Percentiles rank a stretch among this genome's conserved stretches.
Conservation (phyloP, 2,113 vertebrate species). For the Thryonomys swinderianus region DNA sequence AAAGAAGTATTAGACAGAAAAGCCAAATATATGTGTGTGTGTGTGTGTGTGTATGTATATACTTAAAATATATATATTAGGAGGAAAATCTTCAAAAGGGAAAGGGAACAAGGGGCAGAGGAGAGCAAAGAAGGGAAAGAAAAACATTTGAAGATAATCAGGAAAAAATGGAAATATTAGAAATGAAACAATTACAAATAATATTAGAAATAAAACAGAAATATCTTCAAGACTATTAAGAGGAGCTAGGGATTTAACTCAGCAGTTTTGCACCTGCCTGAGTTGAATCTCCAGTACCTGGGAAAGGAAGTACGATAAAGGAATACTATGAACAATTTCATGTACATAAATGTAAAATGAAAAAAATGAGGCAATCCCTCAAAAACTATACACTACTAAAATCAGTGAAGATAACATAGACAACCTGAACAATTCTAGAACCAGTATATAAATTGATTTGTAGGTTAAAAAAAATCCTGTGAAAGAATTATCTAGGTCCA, state of each 20-base stretch:
- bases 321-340: neutral
- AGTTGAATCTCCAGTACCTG: too few relatives aligned
- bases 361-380: slow-evolving; percentile 18
- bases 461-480: slow-evolving; percentile 19
- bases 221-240: neutral
- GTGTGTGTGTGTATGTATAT: too few relatives aligned
- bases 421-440: neutral
- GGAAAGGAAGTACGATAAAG: neutral
- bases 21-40: too few relatives aligned
- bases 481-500: neutral
- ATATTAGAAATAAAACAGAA: slow-evolving; percentile 33
- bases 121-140: neutral
- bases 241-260: neutral
- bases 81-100: too few relatives aligned
- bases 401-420: slow-evolving; percentile 25
- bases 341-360: neutral
- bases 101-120: too few relatives aligned
- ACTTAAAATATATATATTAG: too few relatives aligned
- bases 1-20: slow-evolving; percentile 16
- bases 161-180: slow-evolving; percentile 16
- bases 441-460: slow-evolving; percentile 10
- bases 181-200: neutral
- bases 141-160: neutral
- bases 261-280: too few relatives aligned
- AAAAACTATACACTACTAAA: neutral